Percentiles rank a stretch among this genome's conserved stretches.
phyloP scores from a whole-genome alignment of 2,888 invertebrate species.

The Hanleya hanleyi region DNA sequence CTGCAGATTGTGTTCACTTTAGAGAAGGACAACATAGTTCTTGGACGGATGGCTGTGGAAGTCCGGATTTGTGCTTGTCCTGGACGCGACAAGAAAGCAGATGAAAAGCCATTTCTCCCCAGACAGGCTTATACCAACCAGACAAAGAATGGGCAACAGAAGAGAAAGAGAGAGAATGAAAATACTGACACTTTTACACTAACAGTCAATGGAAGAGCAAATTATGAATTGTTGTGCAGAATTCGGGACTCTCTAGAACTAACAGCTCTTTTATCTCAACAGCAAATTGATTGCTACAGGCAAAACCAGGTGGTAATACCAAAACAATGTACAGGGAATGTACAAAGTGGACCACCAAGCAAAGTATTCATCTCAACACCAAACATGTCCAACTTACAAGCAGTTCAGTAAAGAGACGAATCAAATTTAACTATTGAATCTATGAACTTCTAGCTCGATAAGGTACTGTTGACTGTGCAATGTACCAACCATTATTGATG shows the following conservation, averaged over 20 bases:
- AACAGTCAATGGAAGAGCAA: conserved; percentile 65
- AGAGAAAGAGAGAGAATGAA: not conserved
- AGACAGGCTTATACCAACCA: not conserved
- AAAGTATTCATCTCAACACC: no score
- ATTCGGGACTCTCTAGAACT: conserved; percentile 40
- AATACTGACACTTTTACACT: not conserved
- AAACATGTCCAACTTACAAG: not conserved
- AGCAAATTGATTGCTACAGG: not conserved
- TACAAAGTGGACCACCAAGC: no score
- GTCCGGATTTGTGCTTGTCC: not conserved
- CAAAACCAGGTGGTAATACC: not conserved
- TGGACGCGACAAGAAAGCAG: not conserved
- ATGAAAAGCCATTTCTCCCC: not conserved
- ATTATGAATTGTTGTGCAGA: conserved; percentile 68
- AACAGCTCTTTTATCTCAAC: not conserved
- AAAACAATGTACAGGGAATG: not conserved
- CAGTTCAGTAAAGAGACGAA: not conserved
- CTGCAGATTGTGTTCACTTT: conserved; percentile 2
- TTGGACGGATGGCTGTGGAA: not conserved
- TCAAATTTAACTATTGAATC: no score
- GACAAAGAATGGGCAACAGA: not conserved
- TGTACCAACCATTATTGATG: no score
- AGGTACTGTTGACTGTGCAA: no score
- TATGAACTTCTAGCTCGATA: no score
- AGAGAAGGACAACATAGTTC: not conserved